phyloP scores from a whole-genome alignment of 2,113 vertebrate species.

The Lamprologus sp. region DNA sequence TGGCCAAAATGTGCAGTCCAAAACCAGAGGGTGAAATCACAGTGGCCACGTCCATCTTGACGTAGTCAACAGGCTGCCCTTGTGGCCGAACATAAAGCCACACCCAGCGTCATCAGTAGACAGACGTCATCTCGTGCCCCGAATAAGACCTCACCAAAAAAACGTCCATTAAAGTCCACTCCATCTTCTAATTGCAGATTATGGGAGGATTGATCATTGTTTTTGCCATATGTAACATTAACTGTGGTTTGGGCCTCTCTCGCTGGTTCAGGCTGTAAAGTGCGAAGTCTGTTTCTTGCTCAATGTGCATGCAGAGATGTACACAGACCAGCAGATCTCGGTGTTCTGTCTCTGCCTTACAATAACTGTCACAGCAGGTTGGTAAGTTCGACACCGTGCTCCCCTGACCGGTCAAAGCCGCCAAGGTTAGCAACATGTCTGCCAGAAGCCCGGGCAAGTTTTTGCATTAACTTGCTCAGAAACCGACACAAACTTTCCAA shows the following conservation, averaged over 20 bases:
- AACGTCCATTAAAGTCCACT: neutral
- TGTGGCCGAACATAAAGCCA: neutral
- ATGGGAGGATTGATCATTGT: neutral
- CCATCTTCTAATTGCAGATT: neutral
- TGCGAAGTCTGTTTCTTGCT: neutral
- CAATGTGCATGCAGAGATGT: neutral
- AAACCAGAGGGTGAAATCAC: neutral
- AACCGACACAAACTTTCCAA: neutral
- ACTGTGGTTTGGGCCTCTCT: neutral
- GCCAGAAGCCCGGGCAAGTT: neutral
- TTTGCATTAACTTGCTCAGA: neutral
- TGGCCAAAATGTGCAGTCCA: neutral
- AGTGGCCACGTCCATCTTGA: neutral
- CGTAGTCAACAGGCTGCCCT: neutral
- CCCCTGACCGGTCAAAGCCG: neutral
- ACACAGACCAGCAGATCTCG: neutral
- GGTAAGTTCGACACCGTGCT: neutral
- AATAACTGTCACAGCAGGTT: neutral
- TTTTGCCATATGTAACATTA: neutral
- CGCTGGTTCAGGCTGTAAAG: neutral
- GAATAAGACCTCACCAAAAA: neutral
- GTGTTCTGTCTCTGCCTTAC: neutral
- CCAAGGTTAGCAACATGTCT: neutral
- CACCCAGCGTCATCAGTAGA: neutral
- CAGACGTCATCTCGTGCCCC: neutral